Base-by-base conservation (phyloP, 1,140 invertebrate species). In the Epicauta chinensis region DNA sequence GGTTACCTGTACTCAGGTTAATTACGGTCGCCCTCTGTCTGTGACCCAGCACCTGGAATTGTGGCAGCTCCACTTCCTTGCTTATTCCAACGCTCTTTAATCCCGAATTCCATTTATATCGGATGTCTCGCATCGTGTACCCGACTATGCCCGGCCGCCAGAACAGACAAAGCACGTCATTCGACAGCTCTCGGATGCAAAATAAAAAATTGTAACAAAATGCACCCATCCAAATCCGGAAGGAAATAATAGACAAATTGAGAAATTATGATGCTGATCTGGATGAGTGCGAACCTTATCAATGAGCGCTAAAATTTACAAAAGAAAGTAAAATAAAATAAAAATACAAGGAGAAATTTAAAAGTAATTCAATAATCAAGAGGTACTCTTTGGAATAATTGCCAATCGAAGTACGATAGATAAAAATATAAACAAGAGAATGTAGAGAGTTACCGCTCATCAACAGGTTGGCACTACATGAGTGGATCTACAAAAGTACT, bases 61-160 rank as follows among this genome's bases (percentile, higher is more conserved):
- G 93, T 65, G 90, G 90, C 67, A 94, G 81, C 80, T 91, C 86
- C 75, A 93, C 89, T 74, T 92, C 87, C 75, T 82, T 84, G 78
- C 87, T 86, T 79, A 93, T 89, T 73, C 87, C 87, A 75, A 93
- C 89, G 76, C 89, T 92, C 73, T 84, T 81, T 73, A 81, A 78
- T 73, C 89, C 87, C 76, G 86, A 82, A 76, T 86, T 84, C 92
- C 93, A 96, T 80, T 87, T 91, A 82, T 96, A 97, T 74, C 87
- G 84, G 80, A 97, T 96, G 83, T 97, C 93, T 79, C 86, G 87
- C 85, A 92, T 94, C 79, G 89, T 92, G 84, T 95, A 96, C 79
- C 92, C 92, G 86, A 94, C 91, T 90, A 66, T 58, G 58, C 65
- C 64, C 32, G 10, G 32, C 32, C 77, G 76, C 72, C 75, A 80